These are phyloP conservation scores for Seriola rivoliana DNA, from an alignment of 2,113 vertebrate genomes.

Conservation along the genomic window DNA sequence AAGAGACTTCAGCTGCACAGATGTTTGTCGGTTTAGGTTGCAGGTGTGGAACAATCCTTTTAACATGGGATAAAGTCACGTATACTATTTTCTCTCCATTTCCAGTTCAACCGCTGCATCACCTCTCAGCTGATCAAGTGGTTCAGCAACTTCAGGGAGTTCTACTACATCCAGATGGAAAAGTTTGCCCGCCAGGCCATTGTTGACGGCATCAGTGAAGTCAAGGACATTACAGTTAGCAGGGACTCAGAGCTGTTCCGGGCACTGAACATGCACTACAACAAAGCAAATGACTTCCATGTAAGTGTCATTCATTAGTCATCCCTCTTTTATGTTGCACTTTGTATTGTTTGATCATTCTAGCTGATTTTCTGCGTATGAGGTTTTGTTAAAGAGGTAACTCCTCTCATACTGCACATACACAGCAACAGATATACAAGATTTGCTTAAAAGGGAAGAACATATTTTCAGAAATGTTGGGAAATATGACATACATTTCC, in stretches of 20 bases:
- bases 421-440: neutral
- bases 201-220: constrained; percentile 86
- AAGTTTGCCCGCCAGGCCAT: constrained; percentile 95
- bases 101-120: constrained; percentile 96
- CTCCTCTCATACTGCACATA: neutral
- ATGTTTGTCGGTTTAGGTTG: neutral
- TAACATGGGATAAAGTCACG: neutral
- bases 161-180: constrained; percentile 99
- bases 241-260: constrained; percentile 94
- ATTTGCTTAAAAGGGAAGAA: neutral
- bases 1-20: neutral
- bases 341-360: constrained; percentile 14
- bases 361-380: neutral
- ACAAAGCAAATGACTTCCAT: constrained; percentile 96
- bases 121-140: constrained; percentile 99
- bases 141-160: constrained; percentile 99
- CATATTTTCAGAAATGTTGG: neutral
- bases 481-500: neutral
- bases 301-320: constrained; percentile 80
- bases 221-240: constrained; percentile 87
- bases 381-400: neutral
- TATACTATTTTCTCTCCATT: constrained; percentile 18
- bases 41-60: neutral
- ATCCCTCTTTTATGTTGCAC: constrained; percentile 19
- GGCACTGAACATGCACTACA: constrained; percentile 94